phyloP scores from a whole-genome alignment of 2,113 vertebrate genomes.

The Oxyruncus cristatus region DNA sequence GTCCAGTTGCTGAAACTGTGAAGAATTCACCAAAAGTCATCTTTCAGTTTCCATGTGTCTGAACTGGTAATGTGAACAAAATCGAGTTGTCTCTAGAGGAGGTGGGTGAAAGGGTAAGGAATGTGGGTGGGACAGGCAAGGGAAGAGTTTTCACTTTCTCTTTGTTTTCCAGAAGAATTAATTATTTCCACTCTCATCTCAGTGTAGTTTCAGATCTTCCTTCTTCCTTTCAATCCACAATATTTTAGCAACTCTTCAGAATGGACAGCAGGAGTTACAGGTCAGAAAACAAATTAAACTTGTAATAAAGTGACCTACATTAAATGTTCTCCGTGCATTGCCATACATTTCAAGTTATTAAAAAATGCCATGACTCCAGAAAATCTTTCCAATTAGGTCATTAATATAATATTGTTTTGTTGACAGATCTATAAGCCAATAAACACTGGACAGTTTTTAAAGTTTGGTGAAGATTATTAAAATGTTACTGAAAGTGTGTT shows the following conservation, averaged over 20 bases:
- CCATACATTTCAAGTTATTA: neutral
- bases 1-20: neutral
- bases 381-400: neutral
- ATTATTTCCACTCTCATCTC: neutral
- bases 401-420: neutral
- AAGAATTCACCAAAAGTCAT: neutral
- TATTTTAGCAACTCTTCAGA: neutral
- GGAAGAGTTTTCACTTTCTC: neutral
- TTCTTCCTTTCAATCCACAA: neutral
- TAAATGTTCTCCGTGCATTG: neutral
- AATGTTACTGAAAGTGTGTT: neutral
- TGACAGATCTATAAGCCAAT: neutral
- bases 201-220: neutral
- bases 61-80: neutral
- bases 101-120: fast-evolving
- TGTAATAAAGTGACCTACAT: neutral
- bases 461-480: neutral
- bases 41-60: neutral
- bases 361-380: neutral
- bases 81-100: neutral
- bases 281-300: neutral
- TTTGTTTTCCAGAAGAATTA: neutral
- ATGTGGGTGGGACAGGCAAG: fast-evolving
- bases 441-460: neutral
- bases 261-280: neutral